phyloP scores from a whole-genome alignment of 2,113 vertebrate genomes.

The Marmota monax region DNA sequence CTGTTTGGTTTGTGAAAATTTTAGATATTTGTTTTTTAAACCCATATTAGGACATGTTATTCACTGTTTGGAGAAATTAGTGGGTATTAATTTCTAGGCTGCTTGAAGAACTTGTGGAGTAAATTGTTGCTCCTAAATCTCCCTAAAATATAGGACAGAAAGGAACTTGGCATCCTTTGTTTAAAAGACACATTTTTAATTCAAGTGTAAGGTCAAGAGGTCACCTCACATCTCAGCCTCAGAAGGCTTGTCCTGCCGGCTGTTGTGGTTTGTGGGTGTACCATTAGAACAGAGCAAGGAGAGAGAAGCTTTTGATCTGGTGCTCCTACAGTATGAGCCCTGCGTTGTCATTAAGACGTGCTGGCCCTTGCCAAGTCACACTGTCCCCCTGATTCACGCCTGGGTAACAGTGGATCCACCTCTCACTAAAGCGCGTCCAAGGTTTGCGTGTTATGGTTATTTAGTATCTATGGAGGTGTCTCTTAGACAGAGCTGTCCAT shows the following conservation, averaged over 20 bases:
- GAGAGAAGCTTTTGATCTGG: background rate
- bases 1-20: conserved; percentile 32
- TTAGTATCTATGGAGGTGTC: background rate
- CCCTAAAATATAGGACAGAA: conserved; percentile 6
- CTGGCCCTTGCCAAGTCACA: background rate
- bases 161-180: background rate
- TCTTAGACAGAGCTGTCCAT: background rate
- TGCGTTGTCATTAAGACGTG: background rate
- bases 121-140: conserved; percentile 14
- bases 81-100: conserved; percentile 27
- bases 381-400: background rate
- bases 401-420: background rate
- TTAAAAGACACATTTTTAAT: conserved; percentile 30
- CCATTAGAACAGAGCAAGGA: background rate
- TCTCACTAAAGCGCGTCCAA: background rate
- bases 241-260: background rate
- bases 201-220: background rate
- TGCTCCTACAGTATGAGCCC: background rate
- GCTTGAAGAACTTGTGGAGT: conserved; percentile 20
- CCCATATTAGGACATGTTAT: conserved; percentile 10
- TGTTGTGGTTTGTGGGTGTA: background rate
- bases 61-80: conserved; percentile 49
- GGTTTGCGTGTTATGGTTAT: background rate
- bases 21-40: conserved; percentile 50
- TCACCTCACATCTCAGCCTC: background rate